Base-by-base conservation (phyloP, 2,797 vertebrate species). In the Neoniphon sammara region DNA sequence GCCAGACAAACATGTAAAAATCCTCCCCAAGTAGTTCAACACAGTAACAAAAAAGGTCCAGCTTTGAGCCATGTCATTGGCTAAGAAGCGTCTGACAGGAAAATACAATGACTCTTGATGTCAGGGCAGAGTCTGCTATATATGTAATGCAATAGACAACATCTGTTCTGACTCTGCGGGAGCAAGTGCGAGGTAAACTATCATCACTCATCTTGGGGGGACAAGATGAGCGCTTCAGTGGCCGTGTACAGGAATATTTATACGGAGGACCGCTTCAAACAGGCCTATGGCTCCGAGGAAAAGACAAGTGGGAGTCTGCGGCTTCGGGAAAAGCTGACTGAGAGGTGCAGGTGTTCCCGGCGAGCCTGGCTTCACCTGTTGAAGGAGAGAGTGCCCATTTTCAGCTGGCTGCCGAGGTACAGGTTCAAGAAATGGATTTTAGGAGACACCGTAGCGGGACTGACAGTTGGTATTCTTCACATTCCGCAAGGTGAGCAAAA, bases 391-490 rank as follows among this genome's bases (percentile, higher is more conserved):
- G 84, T 96, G 18, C 96, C 97, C 7, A 90, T 95, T 23, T 88
- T 94, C 65, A 89, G 61, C 87, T 98, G 97, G 97, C 91, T 98
- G 75, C 96, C 96, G 10, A 88, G 80, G 54, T 98, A 98, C 92
- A 93, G 91, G 71, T 88, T 95, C 23, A 94, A 88, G 89, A 94
- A 95, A 86, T 98, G 96, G 94, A 91, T 97, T 42, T 87, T 96
- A 30, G 96, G 96, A 86, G 97, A 98, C 27, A 92, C 93, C 0
- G 80, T 97, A 60, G 96, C 95, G 0, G 97, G 97, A 44, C 84
- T 97, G 76, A 98, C 96, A 0, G 97, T 97, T 36, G 97, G 97
- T 11, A 92, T 98, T 58, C 94, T 98, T 30, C 97, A 98, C 85
- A 97, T 98, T 73, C 97, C 97, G 0, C 97, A 98, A 93, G 97